Evolutionary conservation across 2,888 invertebrate species (phyloP).

Genomic region (Drosophila neotestacea): DNA sequence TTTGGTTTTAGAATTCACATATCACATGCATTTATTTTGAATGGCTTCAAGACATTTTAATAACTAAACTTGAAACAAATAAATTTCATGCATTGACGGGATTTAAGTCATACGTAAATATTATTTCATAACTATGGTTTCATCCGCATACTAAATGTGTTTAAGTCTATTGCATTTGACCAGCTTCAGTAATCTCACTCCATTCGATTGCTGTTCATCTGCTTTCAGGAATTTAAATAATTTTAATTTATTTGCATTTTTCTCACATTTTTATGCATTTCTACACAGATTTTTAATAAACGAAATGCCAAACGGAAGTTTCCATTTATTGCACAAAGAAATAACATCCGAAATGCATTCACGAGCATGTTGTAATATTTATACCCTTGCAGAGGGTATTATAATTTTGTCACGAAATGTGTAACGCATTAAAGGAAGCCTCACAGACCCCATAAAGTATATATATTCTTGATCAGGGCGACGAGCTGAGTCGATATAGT

Average conservation of each 20-base stretch:
- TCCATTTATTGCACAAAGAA: slow-evolving; percentile 20
- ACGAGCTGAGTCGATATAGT: too few relatives aligned
- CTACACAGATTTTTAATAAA: slow-evolving; percentile 11
- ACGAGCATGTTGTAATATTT: slow-evolving; percentile 20
- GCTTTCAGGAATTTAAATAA: slow-evolving; percentile 9
- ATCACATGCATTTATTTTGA: too few relatives aligned
- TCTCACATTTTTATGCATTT: slow-evolving; percentile 15
- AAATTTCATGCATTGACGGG: not conserved
- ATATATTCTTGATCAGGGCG: too few relatives aligned
- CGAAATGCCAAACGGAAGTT: slow-evolving; percentile 45
- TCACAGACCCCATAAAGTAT: too few relatives aligned
- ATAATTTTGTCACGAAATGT: too few relatives aligned
- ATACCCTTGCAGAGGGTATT: too few relatives aligned
- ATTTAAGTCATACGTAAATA: slow-evolving; percentile 50
- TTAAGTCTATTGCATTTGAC: not conserved
- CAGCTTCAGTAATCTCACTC: not conserved
- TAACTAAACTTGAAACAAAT: not conserved
- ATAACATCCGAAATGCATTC: slow-evolving; percentile 17
- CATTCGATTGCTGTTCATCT: slow-evolving; percentile 2
- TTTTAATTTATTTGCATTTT: slow-evolving; percentile 16
- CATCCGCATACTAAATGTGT: slow-evolving; percentile 7
- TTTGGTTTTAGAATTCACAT: not conserved
- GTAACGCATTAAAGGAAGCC: too few relatives aligned
- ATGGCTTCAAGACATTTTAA: not conserved
- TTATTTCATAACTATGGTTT: slow-evolving; percentile 39